Evolutionary conservation across 2,888 invertebrate species (phyloP).

Genomic region (Palloptera scutellata): DNA sequence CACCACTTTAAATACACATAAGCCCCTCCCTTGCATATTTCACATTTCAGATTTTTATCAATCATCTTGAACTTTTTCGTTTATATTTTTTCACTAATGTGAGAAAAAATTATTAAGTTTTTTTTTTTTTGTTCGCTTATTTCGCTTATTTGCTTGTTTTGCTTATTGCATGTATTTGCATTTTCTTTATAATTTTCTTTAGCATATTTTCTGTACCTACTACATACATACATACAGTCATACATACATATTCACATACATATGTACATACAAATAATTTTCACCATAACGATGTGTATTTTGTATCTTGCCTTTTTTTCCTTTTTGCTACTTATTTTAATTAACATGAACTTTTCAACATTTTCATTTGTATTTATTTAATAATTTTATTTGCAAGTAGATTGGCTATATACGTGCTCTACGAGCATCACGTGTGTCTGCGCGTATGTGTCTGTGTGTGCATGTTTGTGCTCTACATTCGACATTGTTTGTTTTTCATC

Average conservation of each 20-base stretch:
- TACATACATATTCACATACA: no score
- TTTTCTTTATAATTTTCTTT: no score
- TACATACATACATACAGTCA: no score
- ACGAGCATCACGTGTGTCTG: no score
- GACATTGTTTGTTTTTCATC: background rate
- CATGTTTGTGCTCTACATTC: background rate
- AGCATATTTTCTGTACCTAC: no score
- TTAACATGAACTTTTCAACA: background rate
- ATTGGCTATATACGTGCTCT: background rate
- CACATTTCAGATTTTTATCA: background rate
- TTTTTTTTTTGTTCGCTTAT: background rate
- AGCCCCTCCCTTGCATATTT: background rate
- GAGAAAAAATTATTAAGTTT: background rate
- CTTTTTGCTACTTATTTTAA: slow-evolving; percentile 1
- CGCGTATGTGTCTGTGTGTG: background rate
- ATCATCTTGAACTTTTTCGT: background rate
- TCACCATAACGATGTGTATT: background rate
- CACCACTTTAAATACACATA: no score
- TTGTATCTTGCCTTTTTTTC: background rate
- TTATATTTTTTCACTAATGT: background rate
- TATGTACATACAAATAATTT: background rate
- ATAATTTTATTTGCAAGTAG: background rate
- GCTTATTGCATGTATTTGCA: no score
- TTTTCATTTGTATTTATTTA: slow-evolving; percentile 15
- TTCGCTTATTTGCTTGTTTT: background rate